A percentile compares a stretch with the other conserved stretches of the same genome.
These are phyloP conservation scores for Catalaphyllia jardinei DNA, from an alignment of 64 coral and sea anemone species.

Conservation along the genomic window DNA sequence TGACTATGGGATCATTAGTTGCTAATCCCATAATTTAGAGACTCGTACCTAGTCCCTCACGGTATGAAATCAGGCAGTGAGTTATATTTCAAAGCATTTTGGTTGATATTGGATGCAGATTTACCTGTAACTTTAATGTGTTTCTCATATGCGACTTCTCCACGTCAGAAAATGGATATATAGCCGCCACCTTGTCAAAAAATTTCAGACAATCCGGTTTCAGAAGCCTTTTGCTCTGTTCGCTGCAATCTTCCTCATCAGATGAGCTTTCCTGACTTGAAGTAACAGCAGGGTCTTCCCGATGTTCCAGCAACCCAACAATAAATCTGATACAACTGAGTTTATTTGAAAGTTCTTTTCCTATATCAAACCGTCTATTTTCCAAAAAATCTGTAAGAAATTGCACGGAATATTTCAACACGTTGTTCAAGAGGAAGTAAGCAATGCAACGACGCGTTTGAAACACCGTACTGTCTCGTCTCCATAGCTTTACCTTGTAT, in stretches of 20 bases:
- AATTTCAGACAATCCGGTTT: slow-evolving; percentile 7
- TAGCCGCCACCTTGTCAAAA: slow-evolving; percentile 15
- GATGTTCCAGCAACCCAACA: slow-evolving; percentile 14
- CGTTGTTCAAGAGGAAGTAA: background rate
- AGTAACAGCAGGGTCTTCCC: background rate
- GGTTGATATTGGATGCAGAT: background rate
- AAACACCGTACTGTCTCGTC: background rate
- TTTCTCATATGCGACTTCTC: slow-evolving; percentile 33
- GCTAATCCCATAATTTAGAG: no score
- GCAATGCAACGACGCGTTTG: background rate
- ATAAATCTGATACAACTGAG: slow-evolving; percentile 40
- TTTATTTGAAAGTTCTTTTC: slow-evolving; percentile 6
- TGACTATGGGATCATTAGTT: no score
- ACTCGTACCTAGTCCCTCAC: no score
- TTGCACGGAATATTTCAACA: no score
- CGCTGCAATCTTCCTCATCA: slow-evolving; percentile 6
- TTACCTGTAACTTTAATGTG: slow-evolving; percentile 36
- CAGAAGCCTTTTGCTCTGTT: background rate
- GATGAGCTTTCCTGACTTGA: background rate
- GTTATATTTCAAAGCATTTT: background rate
- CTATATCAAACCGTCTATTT: slow-evolving; percentile 3
- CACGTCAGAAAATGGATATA: slow-evolving; percentile 19
- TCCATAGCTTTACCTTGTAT: slow-evolving; percentile 5
- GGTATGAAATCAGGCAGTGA: no score
- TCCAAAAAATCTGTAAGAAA: slow-evolving; percentile 18